Evolutionary conservation across 2,888 invertebrate genomes (phyloP).

Genomic region (Empis livida): DNA sequence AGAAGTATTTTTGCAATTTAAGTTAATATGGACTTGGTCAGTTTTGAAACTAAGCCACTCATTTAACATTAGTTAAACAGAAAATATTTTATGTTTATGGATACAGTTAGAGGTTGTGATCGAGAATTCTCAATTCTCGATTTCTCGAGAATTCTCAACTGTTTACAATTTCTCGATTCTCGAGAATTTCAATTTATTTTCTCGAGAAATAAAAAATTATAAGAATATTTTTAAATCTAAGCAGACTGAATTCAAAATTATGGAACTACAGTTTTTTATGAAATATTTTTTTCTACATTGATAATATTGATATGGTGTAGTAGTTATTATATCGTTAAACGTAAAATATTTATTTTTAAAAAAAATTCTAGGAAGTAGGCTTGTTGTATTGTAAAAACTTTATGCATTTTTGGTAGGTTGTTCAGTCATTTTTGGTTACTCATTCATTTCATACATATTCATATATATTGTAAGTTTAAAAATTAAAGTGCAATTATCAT

Average conservation of each 20-base stretch:
- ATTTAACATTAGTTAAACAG: no score
- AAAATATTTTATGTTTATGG: no score
- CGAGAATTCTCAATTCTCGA: neutral
- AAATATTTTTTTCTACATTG: neutral
- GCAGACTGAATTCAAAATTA: neutral
- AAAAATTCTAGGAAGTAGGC: neutral
- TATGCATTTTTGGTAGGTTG: neutral
- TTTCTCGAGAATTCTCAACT: neutral
- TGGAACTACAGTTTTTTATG: neutral
- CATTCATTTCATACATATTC: neutral
- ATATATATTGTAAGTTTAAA: neutral
- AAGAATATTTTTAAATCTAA: neutral
- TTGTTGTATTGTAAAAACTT: neutral
- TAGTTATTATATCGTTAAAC: no score
- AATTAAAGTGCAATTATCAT: neutral
- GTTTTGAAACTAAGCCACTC: no score
- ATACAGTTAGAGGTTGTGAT: neutral
- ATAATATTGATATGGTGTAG: no score
- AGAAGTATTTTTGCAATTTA: no score
- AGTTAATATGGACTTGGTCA: no score
- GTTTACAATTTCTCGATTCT: neutral
- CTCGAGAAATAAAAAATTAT: neutral
- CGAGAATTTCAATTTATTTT: neutral
- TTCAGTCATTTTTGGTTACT: neutral
- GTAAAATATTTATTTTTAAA: neutral